Conservation (phyloP, 2,797 vertebrate species). For the Sarcoramphus papa region DNA sequence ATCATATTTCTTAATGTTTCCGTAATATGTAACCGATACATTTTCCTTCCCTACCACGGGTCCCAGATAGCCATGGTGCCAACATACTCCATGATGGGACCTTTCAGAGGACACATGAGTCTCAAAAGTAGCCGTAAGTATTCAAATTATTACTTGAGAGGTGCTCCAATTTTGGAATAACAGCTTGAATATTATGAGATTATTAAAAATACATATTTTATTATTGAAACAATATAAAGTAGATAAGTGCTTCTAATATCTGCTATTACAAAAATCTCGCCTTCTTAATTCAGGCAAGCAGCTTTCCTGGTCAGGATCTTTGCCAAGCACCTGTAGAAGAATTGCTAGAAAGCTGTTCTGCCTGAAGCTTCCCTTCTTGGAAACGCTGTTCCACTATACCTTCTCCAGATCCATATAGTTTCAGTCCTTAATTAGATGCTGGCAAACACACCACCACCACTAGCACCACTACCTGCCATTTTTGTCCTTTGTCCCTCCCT, state of each 20-base stretch:
- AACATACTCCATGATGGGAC: slow-evolving; percentile 19
- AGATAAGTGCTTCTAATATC: not conserved
- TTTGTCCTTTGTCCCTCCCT: not conserved
- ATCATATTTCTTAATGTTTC: not conserved
- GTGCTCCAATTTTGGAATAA: not conserved
- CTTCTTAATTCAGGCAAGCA: not conserved
- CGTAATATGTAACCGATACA: not conserved
- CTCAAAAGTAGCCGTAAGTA: slow-evolving; percentile 64
- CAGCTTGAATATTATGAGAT: not conserved
- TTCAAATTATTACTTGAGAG: not conserved
- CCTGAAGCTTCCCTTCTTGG: not conserved
- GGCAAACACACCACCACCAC: not conserved
- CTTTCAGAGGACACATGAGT: slow-evolving; percentile 56
- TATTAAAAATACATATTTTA: not conserved
- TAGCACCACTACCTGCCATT: not conserved
- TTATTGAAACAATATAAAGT: not conserved
- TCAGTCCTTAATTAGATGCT: not conserved
- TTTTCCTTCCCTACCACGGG: not conserved
- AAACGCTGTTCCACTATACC: not conserved
- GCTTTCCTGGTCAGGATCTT: not conserved
- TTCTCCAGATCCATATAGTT: not conserved
- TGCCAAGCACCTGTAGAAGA: not conserved
- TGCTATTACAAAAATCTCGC: not conserved
- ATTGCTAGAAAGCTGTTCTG: not conserved
- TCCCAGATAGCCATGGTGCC: not conserved